Evolutionary conservation across 2,113 vertebrate species (phyloP).

Genomic region (Upupa epops): DNA sequence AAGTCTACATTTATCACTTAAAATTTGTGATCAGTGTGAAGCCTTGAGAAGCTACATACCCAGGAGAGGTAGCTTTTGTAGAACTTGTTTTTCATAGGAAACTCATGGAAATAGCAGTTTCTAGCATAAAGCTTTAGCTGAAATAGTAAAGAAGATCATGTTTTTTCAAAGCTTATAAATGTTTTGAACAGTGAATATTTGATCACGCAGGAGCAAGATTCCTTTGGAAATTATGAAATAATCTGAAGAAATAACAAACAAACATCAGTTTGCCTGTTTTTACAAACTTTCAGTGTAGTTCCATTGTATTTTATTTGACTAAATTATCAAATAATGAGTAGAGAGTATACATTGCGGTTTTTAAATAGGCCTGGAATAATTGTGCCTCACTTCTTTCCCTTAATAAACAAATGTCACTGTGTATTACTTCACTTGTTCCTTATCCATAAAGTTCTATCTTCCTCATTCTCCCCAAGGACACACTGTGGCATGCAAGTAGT

Average conservation of each 20-base stretch:
- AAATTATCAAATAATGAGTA: neutral
- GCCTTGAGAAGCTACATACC: too few species aligned
- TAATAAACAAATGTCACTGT: accelerated
- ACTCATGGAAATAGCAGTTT: neutral
- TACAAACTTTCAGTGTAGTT: neutral
- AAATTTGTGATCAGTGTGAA: too few species aligned
- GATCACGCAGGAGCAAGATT: neutral
- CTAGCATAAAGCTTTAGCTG: neutral
- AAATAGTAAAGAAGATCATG: neutral
- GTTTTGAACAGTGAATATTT: neutral
- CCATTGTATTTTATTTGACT: neutral
- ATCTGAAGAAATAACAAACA: neutral
- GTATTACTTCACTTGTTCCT: neutral
- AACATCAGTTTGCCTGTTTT: neutral
- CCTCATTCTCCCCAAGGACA: accelerated
- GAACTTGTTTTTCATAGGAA: neutral
- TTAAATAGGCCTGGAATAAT: neutral
- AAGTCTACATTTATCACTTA: too few species aligned
- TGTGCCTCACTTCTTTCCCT: neutral
- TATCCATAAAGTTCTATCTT: neutral
- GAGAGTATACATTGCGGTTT: neutral
- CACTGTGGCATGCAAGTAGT: neutral
- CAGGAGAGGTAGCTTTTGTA: neutral
- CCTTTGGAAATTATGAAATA: neutral
- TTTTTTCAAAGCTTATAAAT: neutral